These are phyloP conservation scores for Serripes groenlandicus DNA, from an alignment of 2,888 invertebrate species.

Conservation along the genomic window DNA sequence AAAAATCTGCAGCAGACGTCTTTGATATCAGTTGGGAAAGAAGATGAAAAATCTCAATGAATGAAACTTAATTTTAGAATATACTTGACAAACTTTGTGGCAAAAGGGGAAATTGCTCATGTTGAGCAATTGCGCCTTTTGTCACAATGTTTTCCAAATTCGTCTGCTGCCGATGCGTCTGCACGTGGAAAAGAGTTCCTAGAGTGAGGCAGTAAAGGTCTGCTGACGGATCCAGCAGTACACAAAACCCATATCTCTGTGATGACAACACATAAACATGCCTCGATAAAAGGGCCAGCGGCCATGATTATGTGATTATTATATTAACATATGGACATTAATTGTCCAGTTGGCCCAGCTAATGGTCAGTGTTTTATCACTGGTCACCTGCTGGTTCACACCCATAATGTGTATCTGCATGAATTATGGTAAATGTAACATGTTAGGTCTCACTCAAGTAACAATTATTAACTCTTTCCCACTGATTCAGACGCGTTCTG, in stretches of 20 bases:
- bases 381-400: too few species aligned
- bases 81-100: background rate
- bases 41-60: too few species aligned
- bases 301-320: constrained; percentile 17
- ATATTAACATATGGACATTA: constrained; percentile 19
- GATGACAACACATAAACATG: constrained; percentile 10
- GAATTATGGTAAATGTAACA: too few species aligned
- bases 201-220: background rate
- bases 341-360: background rate
- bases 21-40: too few species aligned
- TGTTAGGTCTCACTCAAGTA: too few species aligned
- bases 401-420: too few species aligned
- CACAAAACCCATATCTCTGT: too few species aligned
- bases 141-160: background rate
- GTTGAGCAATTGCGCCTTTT: background rate
- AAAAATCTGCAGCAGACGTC: too few species aligned
- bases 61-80: too few species aligned
- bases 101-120: background rate
- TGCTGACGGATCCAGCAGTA: background rate
- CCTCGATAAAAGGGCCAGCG: constrained; percentile 2
- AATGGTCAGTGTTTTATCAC: too few species aligned
- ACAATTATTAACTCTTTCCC: too few species aligned
- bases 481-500: too few species aligned
- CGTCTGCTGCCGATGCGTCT: background rate
- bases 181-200: background rate